phyloP scores from a whole-genome alignment of 2,113 vertebrate species.

The Xyliphius kryptos region DNA sequence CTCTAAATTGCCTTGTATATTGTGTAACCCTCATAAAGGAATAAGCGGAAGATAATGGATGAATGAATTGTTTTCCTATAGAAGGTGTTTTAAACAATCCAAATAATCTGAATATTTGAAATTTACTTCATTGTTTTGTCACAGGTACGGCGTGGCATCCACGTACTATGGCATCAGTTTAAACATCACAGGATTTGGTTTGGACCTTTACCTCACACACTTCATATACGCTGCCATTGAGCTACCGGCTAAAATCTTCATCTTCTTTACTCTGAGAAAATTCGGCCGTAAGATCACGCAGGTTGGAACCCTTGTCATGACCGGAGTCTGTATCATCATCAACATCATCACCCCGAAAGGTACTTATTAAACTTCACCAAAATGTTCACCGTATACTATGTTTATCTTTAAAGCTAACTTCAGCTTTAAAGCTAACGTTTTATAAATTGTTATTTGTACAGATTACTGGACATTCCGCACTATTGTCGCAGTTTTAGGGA shows the following conservation, averaged over 20 bases:
- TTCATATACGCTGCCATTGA: constrained; percentile 60
- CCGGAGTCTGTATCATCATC: constrained; percentile 63
- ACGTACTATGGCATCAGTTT: constrained; percentile 69
- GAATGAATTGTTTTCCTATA: too few species aligned
- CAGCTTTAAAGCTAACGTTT: neutral
- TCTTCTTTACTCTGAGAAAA: constrained; percentile 55
- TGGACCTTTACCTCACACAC: constrained; percentile 59
- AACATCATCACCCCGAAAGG: constrained; percentile 62
- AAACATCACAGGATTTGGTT: constrained; percentile 62
- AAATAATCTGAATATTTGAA: too few species aligned
- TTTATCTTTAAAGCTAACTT: too few species aligned
- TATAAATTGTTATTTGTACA: constrained; percentile 38
- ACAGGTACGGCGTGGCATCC: constrained; percentile 65
- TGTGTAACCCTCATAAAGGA: too few species aligned
- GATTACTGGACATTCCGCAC: constrained; percentile 61
- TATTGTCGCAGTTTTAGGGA: constrained; percentile 65
- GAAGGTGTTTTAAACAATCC: too few species aligned
- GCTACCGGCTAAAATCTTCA: constrained; percentile 57
- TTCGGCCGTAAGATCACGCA: constrained; percentile 52
- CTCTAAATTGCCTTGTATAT: too few species aligned
- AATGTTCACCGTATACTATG: too few species aligned
- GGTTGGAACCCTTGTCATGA: constrained; percentile 43
- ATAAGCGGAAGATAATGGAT: too few species aligned
- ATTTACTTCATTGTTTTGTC: neutral
- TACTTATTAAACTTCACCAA: constrained; percentile 29